These are phyloP conservation scores for Lepisosteus oculatus DNA, from an alignment of 2,113 vertebrate genomes.

Conservation along the genomic window DNA sequence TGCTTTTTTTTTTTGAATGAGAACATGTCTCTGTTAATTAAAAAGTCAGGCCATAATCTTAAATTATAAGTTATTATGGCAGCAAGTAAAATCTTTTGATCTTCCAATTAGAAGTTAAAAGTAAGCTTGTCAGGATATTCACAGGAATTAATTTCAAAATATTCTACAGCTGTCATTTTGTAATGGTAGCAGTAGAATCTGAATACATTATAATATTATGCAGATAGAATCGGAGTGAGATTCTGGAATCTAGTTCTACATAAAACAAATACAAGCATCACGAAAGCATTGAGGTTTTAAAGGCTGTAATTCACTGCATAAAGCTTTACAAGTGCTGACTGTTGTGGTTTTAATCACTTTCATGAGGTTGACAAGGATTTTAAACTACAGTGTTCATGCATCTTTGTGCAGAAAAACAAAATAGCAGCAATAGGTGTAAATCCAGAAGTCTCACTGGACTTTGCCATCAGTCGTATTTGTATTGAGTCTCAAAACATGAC, in stretches of 20 bases:
- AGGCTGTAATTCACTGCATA: background rate
- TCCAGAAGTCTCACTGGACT: background rate
- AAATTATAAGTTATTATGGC: slow-evolving; percentile 42
- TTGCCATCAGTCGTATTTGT: background rate
- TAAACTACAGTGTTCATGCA: background rate
- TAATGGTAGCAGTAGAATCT: slow-evolving; percentile 4
- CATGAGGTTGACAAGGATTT: background rate
- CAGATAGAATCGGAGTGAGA: background rate
- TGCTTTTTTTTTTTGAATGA: slow-evolving; percentile 20
- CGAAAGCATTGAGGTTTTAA: background rate
- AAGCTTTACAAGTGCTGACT: background rate
- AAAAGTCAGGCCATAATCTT: slow-evolving; percentile 39
- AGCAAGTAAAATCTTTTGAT: slow-evolving; percentile 35
- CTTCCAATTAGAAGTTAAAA: slow-evolving; percentile 47
- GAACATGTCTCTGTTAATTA: slow-evolving; percentile 40
- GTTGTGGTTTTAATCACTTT: background rate
- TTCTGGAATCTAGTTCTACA: background rate
- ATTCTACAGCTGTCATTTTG: slow-evolving; percentile 13
- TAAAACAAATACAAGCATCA: slow-evolving; percentile 1
- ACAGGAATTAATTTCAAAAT: slow-evolving; percentile 36
- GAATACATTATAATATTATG: slow-evolving; percentile 7
- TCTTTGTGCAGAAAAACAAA: background rate
- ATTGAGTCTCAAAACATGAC: background rate
- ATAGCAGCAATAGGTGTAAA: slow-evolving; percentile 1
- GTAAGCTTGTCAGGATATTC: slow-evolving; percentile 37